Conservation (phyloP, 2,113 vertebrate genomes). For the Saccopteryx bilineata region DNA sequence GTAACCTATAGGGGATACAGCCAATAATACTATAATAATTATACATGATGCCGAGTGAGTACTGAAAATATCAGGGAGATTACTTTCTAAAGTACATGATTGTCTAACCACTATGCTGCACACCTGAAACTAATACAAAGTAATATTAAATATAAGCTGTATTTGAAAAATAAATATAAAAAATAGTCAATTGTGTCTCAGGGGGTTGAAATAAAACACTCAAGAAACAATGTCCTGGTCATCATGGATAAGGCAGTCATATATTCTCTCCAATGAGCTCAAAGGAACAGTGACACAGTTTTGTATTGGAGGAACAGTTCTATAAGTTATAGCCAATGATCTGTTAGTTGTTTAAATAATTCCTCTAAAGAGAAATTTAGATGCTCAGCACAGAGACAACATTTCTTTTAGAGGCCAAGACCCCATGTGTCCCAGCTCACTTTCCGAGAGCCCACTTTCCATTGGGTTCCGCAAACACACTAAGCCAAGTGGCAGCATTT, state of each 20-base stretch:
- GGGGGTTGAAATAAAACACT: neutral
- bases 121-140: neutral
- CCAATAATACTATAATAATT: no score
- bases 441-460: neutral
- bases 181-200: neutral
- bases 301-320: neutral
- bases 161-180: neutral
- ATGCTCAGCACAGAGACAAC: neutral
- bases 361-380: neutral
- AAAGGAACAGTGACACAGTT: neutral
- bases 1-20: no score
- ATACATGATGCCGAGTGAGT: no score
- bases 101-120: neutral
- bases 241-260: neutral
- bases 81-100: no score
- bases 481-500: neutral
- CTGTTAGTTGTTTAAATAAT: neutral
- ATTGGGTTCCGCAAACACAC: neutral
- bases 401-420: neutral
- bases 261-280: neutral
- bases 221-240: neutral
- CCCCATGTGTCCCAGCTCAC: neutral
- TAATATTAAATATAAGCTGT: neutral
- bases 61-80: no score
- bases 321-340: neutral